Evolutionary conservation across 1,140 invertebrate species (phyloP).

Genomic region (Pogonus chalceus): DNA sequence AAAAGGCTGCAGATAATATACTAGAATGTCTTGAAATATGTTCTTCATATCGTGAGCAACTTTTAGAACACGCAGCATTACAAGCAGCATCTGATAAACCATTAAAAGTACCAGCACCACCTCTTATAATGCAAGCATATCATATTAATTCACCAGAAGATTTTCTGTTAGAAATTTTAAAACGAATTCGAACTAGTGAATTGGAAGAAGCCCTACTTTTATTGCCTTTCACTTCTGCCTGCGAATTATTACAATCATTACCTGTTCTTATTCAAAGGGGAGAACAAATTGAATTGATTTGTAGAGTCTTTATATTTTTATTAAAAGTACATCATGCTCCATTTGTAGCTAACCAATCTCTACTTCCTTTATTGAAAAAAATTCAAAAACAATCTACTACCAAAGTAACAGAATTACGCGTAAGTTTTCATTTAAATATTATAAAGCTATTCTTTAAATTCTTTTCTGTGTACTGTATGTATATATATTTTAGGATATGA

Average conservation of each 20-base stretch:
- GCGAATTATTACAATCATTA: constrained; percentile 65
- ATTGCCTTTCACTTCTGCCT: constrained; percentile 72
- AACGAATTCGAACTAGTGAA: constrained; percentile 72
- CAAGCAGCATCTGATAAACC: constrained; percentile 28
- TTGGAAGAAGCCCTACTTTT: constrained; percentile 81
- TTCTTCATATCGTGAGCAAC: constrained; percentile 51
- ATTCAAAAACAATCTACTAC: constrained; percentile 48
- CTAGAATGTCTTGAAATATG: constrained; percentile 78
- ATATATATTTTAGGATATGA: constrained; percentile 67
- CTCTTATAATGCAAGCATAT: constrained; percentile 70
- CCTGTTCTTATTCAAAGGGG: constrained; percentile 53
- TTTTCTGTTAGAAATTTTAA: constrained; percentile 72
- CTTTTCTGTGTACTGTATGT: no score
- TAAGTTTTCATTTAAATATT: no score
- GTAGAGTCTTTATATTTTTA: constrained; percentile 67
- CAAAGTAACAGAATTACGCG: constrained; percentile 51
- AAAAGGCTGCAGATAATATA: constrained; percentile 81
- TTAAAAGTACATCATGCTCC: constrained; percentile 78
- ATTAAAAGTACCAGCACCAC: constrained; percentile 38
- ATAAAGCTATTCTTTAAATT: no score
- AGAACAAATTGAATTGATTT: constrained; percentile 64
- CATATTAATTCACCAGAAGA: constrained; percentile 60
- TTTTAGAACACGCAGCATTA: constrained; percentile 34
- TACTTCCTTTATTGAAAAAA: constrained; percentile 59
- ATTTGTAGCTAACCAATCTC: constrained; percentile 54